Evolutionary conservation across 2,113 vertebrate species (phyloP), one percentile per base, ranked within the genome.

Genomic region (Xyrauchen texanus): DNA sequence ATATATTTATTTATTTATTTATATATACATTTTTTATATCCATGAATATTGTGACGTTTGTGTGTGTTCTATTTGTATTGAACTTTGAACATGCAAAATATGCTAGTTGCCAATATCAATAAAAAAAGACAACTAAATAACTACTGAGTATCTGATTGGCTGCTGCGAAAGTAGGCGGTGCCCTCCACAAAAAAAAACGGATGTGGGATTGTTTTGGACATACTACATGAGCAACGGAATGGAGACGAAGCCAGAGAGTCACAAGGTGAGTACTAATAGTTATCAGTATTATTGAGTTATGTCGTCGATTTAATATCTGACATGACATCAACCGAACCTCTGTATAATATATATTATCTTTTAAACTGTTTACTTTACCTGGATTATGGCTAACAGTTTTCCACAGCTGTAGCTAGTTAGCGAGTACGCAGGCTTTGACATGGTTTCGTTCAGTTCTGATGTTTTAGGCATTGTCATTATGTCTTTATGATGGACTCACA

Each of bases 201-300:
- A 89, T 85, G 83, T 60, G 12, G 86, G 86, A 87, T 90, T 74
- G 83, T 70, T 34, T 86, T 90, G 88, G 91, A 93, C 85, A 89
- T 88, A 82, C 55, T 83, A 85, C 45, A 57, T 61, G 46, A 62
- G 53, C 63, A 77, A 67, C 72, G 86, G 76, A 89, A 92, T 93
- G 91, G 90, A 89, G 76, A 70, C 82, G 47, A 89, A 42, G 76
- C 45, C n/a, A 6, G 87, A 84, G 2, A 89, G 89, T 80, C 88
- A 77, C 66, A 92, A 91, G 90, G 92, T 93, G 85, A 72, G 76
- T 6, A 60, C 12, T 69, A 3, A 8, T 68, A 49, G 65, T 51
- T 65, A 47, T 15, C 13, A 45, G 6, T 45, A 76, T 65, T 5
- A 8, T 15, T 16, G 52, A 4, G 12, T 55, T 55, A 63, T 4